phyloP scores from a whole-genome alignment of 2,113 vertebrate genomes.

The Rhegmatorhina hoffmannsi region DNA sequence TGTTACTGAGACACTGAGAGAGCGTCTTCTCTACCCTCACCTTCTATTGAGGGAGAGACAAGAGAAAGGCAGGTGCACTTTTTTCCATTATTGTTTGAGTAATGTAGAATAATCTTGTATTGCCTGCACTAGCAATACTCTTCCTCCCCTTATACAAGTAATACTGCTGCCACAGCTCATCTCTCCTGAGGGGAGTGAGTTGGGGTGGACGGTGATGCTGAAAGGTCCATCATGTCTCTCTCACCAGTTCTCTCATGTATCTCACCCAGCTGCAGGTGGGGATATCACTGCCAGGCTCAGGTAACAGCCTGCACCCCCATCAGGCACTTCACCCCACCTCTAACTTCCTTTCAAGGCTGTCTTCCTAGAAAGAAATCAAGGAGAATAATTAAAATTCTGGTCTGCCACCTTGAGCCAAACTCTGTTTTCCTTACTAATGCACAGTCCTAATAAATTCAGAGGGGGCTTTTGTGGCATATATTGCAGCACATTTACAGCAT shows the following conservation, averaged over 20 bases:
- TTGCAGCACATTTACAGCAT: neutral
- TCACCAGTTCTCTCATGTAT: neutral
- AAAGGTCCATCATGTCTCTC: neutral
- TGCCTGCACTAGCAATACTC: neutral
- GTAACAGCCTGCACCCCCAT: neutral
- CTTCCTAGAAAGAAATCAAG: neutral
- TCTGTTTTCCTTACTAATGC: neutral
- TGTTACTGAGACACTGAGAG: neutral
- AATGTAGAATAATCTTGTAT: neutral
- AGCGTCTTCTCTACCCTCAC: neutral
- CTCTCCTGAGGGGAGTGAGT: fast-evolving
- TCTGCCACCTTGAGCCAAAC: neutral
- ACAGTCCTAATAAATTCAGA: neutral
- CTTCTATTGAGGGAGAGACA: neutral
- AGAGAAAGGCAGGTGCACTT: neutral
- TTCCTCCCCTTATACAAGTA: neutral
- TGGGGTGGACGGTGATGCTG: fast-evolving
- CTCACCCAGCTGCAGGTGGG: neutral
- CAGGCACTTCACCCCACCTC: neutral
- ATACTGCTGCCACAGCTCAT: neutral
- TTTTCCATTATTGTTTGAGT: neutral
- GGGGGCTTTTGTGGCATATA: neutral
- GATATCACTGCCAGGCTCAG: neutral
- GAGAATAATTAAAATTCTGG: conserved; percentile 15
- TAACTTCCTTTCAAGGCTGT: neutral